Conservation (phyloP, 2,113 vertebrate species). For the Tenrec ecaudatus region DNA sequence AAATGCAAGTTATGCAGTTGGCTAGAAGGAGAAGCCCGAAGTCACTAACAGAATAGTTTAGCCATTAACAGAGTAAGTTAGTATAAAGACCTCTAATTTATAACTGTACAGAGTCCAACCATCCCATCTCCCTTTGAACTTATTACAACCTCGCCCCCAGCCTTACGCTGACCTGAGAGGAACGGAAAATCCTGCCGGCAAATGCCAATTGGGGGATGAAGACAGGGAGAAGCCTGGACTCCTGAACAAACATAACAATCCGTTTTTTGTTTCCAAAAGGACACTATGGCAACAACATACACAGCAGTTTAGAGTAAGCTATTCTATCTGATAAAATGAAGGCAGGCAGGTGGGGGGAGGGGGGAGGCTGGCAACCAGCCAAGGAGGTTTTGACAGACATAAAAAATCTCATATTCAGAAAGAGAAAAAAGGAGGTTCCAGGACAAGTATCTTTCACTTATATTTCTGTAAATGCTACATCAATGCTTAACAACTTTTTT, state of each 20-base stretch:
- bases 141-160: neutral
- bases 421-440: constrained; percentile 2
- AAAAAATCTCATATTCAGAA: constrained; percentile 17
- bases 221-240: neutral
- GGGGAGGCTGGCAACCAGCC: neutral
- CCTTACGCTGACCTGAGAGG: constrained; percentile 6
- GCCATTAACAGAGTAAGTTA: constrained; percentile 62
- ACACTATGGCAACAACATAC: constrained; percentile 67
- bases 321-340: constrained; percentile 29
- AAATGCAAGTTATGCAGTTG: constrained; percentile 15
- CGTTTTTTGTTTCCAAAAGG: constrained; percentile 68
- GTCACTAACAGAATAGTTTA: constrained; percentile 46
- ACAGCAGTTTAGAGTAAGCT: constrained; percentile 65
- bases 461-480: neutral
- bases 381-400: neutral
- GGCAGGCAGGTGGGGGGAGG: neutral
- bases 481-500: neutral
- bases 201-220: neutral
- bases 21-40: constrained; percentile 39
- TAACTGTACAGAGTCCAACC: constrained; percentile 57
- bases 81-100: constrained; percentile 26
- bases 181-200: constrained; percentile 36
- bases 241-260: constrained; percentile 47
- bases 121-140: neutral
- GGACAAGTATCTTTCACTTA: neutral